Evolutionary conservation across 2,888 invertebrate genomes (phyloP).

Genomic region (Glyphotaelius pellucidus): DNA sequence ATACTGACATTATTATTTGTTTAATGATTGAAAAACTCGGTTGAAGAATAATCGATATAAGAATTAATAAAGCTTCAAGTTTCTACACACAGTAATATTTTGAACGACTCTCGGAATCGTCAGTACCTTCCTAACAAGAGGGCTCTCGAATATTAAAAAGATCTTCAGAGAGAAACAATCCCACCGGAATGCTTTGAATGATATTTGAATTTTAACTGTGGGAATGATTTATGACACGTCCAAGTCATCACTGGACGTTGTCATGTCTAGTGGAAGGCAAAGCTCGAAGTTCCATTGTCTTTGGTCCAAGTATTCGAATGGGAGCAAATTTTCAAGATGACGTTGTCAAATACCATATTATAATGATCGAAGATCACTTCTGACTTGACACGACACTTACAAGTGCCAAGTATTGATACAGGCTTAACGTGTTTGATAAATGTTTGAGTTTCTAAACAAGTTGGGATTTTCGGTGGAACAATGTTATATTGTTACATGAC

Average conservation of each 20-base stretch:
- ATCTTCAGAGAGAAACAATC: neutral
- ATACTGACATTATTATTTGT: too few relatives aligned
- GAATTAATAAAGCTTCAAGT: neutral
- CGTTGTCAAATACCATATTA: neutral
- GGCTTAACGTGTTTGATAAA: conserved; percentile 19
- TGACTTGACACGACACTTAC: neutral
- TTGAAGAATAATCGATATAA: neutral
- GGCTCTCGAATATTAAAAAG: conserved; percentile 62
- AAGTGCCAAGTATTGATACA: conserved; percentile 10
- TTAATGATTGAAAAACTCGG: too few relatives aligned
- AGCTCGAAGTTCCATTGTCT: conserved; percentile 15
- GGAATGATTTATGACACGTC: conserved; percentile 50
- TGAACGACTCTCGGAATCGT: conserved; percentile 6
- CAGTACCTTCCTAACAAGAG: conserved; percentile 28
- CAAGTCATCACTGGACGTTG: conserved; percentile 34
- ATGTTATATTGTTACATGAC: neutral
- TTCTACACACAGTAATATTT: neutral
- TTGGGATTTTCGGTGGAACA: neutral
- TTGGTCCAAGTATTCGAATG: conserved; percentile 36
- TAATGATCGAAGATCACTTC: conserved; percentile 23
- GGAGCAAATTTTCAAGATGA: conserved; percentile 37
- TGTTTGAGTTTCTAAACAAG: neutral
- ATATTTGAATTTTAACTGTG: conserved; percentile 43
- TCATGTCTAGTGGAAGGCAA: conserved; percentile 22
- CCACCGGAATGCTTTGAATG: conserved; percentile 39